Conservation (phyloP, 2,888 invertebrate species). For the Apeira syringaria region DNA sequence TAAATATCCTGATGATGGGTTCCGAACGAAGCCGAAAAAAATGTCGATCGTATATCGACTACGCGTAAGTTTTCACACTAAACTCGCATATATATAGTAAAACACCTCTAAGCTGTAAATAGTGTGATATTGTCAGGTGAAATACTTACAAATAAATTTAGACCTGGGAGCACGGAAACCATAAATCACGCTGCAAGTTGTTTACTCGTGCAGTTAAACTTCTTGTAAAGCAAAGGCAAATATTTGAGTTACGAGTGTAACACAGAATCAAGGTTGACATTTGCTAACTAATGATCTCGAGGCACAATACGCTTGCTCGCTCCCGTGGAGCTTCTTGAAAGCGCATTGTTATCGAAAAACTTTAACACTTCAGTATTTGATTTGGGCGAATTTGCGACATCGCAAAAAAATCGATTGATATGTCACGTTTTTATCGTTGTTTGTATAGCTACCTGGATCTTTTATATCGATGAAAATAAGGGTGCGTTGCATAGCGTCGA, state of each 20-base stretch:
- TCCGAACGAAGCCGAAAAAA: no score
- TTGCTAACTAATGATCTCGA: slow-evolving; percentile 74
- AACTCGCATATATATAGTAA: no score
- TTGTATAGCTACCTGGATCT: slow-evolving; percentile 77
- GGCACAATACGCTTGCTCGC: slow-evolving; percentile 60
- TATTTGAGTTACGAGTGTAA: slow-evolving; percentile 56
- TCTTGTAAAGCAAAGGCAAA: slow-evolving; percentile 65
- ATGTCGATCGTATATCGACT: no score
- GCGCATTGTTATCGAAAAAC: slow-evolving; percentile 67
- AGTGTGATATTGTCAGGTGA: slow-evolving; percentile 34
- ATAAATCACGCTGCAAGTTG: slow-evolving; percentile 70
- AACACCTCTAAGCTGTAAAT: not conserved
- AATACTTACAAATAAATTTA: slow-evolving; percentile 49
- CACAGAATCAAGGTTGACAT: slow-evolving; percentile 63
- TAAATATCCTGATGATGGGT: no score
- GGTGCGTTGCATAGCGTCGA: slow-evolving; percentile 57
- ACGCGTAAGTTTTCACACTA: no score
- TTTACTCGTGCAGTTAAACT: slow-evolving; percentile 66
- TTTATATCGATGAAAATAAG: slow-evolving; percentile 56
- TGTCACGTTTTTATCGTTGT: slow-evolving; percentile 78
- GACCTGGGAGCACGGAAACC: slow-evolving; percentile 12
- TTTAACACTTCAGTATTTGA: slow-evolving; percentile 82
- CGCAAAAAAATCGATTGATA: slow-evolving; percentile 72
- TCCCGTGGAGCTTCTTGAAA: slow-evolving; percentile 66
- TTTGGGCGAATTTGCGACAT: slow-evolving; percentile 77